These are phyloP conservation scores for Hypolimnas misippus DNA, from an alignment of 2,888 invertebrate genomes.

Conservation along the genomic window DNA sequence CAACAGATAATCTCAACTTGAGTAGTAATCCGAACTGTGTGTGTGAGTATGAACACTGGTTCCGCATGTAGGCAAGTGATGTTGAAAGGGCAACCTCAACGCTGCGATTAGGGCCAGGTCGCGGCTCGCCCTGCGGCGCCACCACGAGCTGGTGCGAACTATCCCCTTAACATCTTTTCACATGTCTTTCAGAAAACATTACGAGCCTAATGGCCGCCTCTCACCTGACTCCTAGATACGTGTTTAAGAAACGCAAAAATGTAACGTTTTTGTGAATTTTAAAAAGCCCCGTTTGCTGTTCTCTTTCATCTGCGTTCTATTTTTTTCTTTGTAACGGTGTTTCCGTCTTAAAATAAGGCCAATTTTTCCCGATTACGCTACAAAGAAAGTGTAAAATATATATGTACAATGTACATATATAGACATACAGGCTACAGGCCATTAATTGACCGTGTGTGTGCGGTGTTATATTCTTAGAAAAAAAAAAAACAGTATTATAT, in stretches of 20 bases:
- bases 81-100: constrained; percentile 11
- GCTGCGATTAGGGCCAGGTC: constrained; percentile 36
- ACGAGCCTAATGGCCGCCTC: constrained; percentile 36
- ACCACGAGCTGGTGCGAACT: constrained; percentile 35
- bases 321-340: background rate
- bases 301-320: background rate
- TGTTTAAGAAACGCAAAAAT: constrained; percentile 3
- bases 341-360: background rate
- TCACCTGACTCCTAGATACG: constrained; percentile 30
- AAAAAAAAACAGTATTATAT: no score
- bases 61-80: constrained; percentile 7
- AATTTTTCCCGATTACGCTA: background rate
- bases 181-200: constrained; percentile 42
- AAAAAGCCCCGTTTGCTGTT: background rate
- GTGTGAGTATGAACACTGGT: constrained; percentile 17
- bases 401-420: no score
- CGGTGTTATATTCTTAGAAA: no score
- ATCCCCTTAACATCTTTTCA: constrained; percentile 46
- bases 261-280: constrained; percentile 19
- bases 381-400: background rate
- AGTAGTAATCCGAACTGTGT: background rate
- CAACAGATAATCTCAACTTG: background rate
- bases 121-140: constrained; percentile 29
- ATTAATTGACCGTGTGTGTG: no score
- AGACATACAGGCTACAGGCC: no score